phyloP scores from a whole-genome alignment of 1,140 invertebrate species.

The Drosophila willistoni region DNA sequence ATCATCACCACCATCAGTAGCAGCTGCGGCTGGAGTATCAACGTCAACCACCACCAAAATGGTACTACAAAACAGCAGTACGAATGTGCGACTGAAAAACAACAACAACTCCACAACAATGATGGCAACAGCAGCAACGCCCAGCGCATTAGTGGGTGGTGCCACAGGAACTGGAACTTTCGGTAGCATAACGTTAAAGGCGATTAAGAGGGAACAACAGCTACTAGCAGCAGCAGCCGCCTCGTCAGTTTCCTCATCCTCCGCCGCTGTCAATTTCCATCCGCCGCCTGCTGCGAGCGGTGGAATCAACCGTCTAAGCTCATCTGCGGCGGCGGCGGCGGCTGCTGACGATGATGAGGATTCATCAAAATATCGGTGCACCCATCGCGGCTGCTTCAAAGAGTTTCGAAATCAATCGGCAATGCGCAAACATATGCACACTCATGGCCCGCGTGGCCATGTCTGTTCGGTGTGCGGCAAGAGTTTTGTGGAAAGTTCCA shows the following conservation, averaged over 20 bases:
- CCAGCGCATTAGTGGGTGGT: not conserved
- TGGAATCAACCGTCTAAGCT: not conserved
- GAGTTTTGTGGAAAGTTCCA: conserved; percentile 98
- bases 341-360: conserved; percentile 60
- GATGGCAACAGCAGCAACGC: conserved; percentile 91
- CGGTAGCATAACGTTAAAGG: conserved; percentile 1
- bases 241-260: conserved; percentile 11
- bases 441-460: conserved; percentile 97
- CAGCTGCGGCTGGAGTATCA: conserved; percentile 3
- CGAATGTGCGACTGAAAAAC: conserved; percentile 71
- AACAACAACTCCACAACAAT: conserved; percentile 35
- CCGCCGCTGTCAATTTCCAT: conserved; percentile 9
- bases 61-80: conserved; percentile 70
- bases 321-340: not conserved
- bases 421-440: conserved; percentile 98
- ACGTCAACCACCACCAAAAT: conserved; percentile 46
- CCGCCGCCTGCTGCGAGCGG: conserved; percentile 86
- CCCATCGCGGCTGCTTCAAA: conserved; percentile 97
- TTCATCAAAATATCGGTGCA: conserved; percentile 88
- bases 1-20: not conserved
- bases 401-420: conserved; percentile 99
- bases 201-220: conserved; percentile 16
- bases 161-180: not conserved
- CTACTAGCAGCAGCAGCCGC: conserved; percentile 23
- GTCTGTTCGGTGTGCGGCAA: conserved; percentile 99